Percentiles rank a stretch among this genome's conserved stretches.
Evolutionary conservation across 35 echinoderm and acorn worm species (phyloP).

Genomic region (Apostichopus californicus): DNA sequence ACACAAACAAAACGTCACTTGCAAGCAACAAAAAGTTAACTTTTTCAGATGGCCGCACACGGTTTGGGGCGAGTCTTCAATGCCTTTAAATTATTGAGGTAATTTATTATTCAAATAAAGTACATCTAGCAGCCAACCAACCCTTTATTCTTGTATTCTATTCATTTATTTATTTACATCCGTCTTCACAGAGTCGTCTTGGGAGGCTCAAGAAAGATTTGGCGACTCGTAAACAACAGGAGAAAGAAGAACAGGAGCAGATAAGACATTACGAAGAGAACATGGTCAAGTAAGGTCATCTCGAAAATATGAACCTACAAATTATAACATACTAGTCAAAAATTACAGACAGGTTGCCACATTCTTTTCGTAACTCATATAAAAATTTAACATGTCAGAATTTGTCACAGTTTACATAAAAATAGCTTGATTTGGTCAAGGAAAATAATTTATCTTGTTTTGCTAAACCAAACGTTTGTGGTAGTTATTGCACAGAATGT

Average conservation of each 20-base stretch:
- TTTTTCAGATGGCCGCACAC: too few species aligned
- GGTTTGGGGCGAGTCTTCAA: too few species aligned
- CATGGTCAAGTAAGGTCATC: slow-evolving; percentile 77
- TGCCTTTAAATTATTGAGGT: too few species aligned
- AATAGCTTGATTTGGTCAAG: too few species aligned
- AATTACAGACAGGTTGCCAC: background rate
- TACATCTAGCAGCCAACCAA: too few species aligned
- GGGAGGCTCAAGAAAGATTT: slow-evolving; percentile 81
- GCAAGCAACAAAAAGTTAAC: too few species aligned
- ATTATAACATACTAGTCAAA: background rate
- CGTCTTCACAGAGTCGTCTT: slow-evolving; percentile 65
- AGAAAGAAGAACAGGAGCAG: slow-evolving; percentile 82
- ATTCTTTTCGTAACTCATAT: background rate
- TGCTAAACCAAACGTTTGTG: too few species aligned
- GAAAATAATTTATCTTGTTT: too few species aligned
- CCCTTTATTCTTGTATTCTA: background rate
- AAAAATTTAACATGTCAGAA: background rate
- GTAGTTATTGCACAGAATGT: too few species aligned
- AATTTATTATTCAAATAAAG: too few species aligned
- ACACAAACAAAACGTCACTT: too few species aligned
- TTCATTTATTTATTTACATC: background rate
- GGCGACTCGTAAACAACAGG: slow-evolving; percentile 73
- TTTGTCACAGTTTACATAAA: too few species aligned
- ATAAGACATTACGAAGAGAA: slow-evolving; percentile 90
- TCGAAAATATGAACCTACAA: background rate